phyloP scores from a whole-genome alignment of 2,797 vertebrate species.

The Ataeniobius toweri region DNA sequence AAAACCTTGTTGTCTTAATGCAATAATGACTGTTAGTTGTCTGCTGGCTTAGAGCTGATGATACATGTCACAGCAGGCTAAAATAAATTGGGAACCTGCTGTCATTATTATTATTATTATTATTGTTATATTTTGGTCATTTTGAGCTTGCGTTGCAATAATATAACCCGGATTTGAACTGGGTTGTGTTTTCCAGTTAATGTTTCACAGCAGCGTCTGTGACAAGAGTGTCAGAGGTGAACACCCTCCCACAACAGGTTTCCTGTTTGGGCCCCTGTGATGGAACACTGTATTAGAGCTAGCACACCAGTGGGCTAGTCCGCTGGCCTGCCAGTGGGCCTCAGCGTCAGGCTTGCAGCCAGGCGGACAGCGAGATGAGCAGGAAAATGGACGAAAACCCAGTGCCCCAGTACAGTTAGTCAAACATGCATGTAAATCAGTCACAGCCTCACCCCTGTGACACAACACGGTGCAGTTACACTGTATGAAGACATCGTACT shows the following conservation, averaged over 20 bases:
- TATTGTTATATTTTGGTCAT: slow-evolving; percentile 25
- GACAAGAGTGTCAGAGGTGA: slow-evolving; percentile 66
- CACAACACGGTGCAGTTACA: background rate
- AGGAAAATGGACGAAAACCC: slow-evolving; percentile 11
- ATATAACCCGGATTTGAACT: slow-evolving; percentile 55
- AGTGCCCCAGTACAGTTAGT: slow-evolving; percentile 29
- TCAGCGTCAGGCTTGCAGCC: slow-evolving; percentile 9
- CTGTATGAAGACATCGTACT: slow-evolving; percentile 7
- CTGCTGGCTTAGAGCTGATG: slow-evolving; percentile 13
- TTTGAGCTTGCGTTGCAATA: slow-evolving; percentile 43
- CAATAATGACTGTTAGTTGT: slow-evolving; percentile 11
- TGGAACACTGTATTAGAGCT: slow-evolving; percentile 47
- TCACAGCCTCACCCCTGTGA: slow-evolving; percentile 45
- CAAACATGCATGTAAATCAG: slow-evolving; percentile 45
- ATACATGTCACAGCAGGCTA: slow-evolving; percentile 1
- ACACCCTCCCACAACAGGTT: slow-evolving; percentile 62
- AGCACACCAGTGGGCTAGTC: slow-evolving; percentile 13
- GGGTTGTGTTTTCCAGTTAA: slow-evolving; percentile 64
- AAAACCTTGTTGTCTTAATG: slow-evolving; percentile 1
- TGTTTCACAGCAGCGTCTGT: slow-evolving; percentile 58
- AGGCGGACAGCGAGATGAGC: background rate
- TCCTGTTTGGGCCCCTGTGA: slow-evolving; percentile 62
- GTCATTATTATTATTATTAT: slow-evolving; percentile 21
- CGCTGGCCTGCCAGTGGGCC: background rate
- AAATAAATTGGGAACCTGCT: slow-evolving; percentile 35